Percentiles rank a stretch among this genome's conserved stretches.
Conservation (phyloP, 2,113 vertebrate genomes). For the Hippocampus zosterae region DNA sequence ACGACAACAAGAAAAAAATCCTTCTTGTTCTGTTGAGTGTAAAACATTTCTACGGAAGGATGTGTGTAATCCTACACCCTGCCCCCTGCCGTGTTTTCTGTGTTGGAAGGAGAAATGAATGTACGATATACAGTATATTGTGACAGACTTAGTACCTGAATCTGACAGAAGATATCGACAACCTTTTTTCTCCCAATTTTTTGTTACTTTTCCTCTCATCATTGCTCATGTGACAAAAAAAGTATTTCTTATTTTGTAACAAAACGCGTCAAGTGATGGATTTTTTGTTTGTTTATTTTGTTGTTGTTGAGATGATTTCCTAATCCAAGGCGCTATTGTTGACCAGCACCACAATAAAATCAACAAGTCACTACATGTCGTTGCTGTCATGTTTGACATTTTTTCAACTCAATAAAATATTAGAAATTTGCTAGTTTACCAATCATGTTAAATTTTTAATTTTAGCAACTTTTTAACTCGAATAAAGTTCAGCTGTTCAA, state of each 20-base stretch:
- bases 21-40: conserved; percentile 82
- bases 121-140: conserved; percentile 58
- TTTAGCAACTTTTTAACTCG: too few species aligned
- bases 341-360: conserved; percentile 53
- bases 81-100: conserved; percentile 29
- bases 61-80: neutral
- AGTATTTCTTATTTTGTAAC: conserved; percentile 59
- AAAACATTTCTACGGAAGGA: conserved; percentile 75
- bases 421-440: neutral
- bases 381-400: neutral
- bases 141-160: conserved; percentile 70
- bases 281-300: conserved; percentile 24
- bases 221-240: conserved; percentile 44
- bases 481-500: too few species aligned
- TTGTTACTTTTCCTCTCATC: conserved; percentile 35
- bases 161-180: conserved; percentile 66
- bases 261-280: conserved; percentile 54
- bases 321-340: conserved; percentile 44
- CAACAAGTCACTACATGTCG: conserved; percentile 35
- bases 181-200: conserved; percentile 38
- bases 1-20: conserved; percentile 59
- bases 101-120: conserved; percentile 64
- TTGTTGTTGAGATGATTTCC: conserved; percentile 57
- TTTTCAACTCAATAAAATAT: conserved; percentile 13
- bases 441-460: too few species aligned